phyloP scores from a whole-genome alignment of 53 echinoderm and acorn worm species.

The Temnopleurus reevesii region DNA sequence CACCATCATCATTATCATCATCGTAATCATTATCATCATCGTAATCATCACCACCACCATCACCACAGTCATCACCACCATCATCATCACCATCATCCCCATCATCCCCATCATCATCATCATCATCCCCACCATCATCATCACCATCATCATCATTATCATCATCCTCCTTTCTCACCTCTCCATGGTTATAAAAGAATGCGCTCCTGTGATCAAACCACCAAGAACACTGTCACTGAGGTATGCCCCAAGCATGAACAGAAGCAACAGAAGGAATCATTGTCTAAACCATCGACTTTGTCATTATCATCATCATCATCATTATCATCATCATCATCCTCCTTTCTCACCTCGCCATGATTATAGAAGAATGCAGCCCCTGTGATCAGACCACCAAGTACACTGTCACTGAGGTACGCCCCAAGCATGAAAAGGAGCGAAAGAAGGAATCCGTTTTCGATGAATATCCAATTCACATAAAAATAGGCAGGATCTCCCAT shows the following conservation, averaged over 20 bases:
- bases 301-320: too few species aligned
- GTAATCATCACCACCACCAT: too few species aligned
- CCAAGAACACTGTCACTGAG: constrained; percentile 82
- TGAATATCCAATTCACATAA: constrained; percentile 83
- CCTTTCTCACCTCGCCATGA: constrained; percentile 86
- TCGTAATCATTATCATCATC: too few species aligned
- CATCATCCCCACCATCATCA: too few species aligned
- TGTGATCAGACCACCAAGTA: constrained; percentile 84
- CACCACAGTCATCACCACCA: too few species aligned
- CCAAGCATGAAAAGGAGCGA: constrained; percentile 76
- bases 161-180: constrained; percentile 76
- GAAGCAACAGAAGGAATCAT: constrained; percentile 72
- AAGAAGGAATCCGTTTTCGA: constrained; percentile 79
- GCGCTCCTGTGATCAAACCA: constrained; percentile 79
- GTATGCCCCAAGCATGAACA: constrained; percentile 73
- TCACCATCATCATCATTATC: too few species aligned
- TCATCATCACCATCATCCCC: too few species aligned
- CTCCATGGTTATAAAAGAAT: constrained; percentile 96
- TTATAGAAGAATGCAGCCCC: constrained; percentile 89
- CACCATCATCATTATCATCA: background rate
- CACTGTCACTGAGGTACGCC: constrained; percentile 71
- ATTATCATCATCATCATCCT: too few species aligned
- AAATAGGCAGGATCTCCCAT: constrained; percentile 90
- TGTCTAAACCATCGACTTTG: too few species aligned
- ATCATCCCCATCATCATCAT: too few species aligned